Evolutionary conservation across 2,113 vertebrate species (phyloP).

Genomic region (Crypturellus undulatus): DNA sequence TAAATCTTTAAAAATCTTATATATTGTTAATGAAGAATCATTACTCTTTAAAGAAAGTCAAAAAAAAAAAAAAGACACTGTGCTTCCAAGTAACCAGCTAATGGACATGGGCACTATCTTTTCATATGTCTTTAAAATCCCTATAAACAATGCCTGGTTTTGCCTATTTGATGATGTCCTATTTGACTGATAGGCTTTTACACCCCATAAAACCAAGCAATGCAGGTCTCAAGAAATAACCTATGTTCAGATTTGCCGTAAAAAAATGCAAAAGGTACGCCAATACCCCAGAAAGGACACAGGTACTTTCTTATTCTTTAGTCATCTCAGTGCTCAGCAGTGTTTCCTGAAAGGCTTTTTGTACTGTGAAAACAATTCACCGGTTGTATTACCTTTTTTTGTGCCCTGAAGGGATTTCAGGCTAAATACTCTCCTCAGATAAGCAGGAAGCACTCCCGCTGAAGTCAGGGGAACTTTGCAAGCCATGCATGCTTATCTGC

Average conservation of each 20-base stretch:
- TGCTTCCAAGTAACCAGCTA: constrained; percentile 67
- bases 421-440: neutral
- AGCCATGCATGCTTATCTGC: neutral
- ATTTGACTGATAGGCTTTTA: constrained; percentile 61
- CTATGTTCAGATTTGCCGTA: neutral
- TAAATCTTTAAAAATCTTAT: constrained; percentile 64
- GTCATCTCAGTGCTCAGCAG: neutral
- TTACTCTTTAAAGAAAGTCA: constrained; percentile 66
- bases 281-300: neutral
- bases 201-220: constrained; percentile 47
- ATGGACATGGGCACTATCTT: constrained; percentile 66
- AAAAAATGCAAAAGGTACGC: neutral
- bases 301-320: constrained; percentile 9
- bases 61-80: constrained; percentile 25
- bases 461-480: neutral
- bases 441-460: neutral
- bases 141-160: constrained; percentile 48
- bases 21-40: constrained; percentile 74
- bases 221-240: constrained; percentile 49
- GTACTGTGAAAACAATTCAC: constrained; percentile 43
- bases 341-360: constrained; percentile 51
- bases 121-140: constrained; percentile 46
- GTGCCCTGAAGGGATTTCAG: constrained; percentile 15
- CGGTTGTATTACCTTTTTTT: constrained; percentile 50
- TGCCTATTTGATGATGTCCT: neutral